Base-by-base conservation (phyloP, 2,888 invertebrate species). In the Cheilosia vulpina region DNA sequence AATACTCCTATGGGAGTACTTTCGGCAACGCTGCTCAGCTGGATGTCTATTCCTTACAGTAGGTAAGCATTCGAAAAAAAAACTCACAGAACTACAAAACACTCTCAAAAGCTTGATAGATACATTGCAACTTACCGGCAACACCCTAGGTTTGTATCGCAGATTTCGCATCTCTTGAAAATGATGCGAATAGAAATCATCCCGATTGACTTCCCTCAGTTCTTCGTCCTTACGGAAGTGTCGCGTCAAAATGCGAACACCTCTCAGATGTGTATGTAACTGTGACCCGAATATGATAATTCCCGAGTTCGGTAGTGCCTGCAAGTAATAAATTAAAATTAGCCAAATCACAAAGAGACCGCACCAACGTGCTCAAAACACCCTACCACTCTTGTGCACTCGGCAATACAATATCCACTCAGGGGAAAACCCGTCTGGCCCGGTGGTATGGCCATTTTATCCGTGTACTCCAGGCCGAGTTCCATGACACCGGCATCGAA, bases 371-470 rank as follows among this genome's bases (percentile, higher is more conserved):
- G 57, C 13, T 13, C 13, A 58, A 50, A 38, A 38, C 27, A 75
- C 92, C 93, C 93, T 93, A 97, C 97, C 90, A 96, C 95, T 78
- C 96, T 95, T 0, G 99, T 99, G 91, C 99, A 99, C 90, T 98
- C 97, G 1, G 97, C 94, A 69, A 97, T 95, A 90, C 99, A 99
- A 91, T 98, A 96, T 2, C 98, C 99, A 24, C 96, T 95, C 34
- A 99, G 92, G 0, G 95, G 93, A 92, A 99, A 99, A 3, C 94
- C 93, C 65, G 94, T 93, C 90, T 96, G 96, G 3, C 94, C 93
- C 0, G 97, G 98, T 0, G 99, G 99, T 87, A 99, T 97, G 0
- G 98, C 98, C 97, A 99, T 99, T 93, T 99, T 99, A 92, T 99
- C 98, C 0, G 97, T 97, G 90, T 99, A 99, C 90, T 99, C 99